Conservation (phyloP, 2,797 vertebrate species). For the Clarias fuscus region DNA sequence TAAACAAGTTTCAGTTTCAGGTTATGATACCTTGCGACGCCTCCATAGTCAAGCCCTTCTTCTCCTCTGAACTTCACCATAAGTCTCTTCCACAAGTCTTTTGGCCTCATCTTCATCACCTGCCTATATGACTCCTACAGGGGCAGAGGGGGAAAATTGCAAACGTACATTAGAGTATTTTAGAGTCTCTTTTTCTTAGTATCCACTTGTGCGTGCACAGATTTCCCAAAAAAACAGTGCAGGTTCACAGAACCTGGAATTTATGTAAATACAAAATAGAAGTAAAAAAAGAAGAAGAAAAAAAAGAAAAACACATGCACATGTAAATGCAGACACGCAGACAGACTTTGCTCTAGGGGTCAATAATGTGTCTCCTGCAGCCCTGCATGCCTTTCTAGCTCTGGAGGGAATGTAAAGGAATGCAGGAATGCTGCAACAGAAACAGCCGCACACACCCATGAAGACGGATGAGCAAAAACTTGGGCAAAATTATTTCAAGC, state of each 20-base stretch:
- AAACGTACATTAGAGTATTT: not conserved
- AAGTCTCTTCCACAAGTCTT: constrained; percentile 96
- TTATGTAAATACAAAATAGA: not conserved
- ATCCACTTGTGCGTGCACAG: not conserved
- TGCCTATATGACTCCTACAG: constrained; percentile 93
- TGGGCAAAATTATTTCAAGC: constrained; percentile 44
- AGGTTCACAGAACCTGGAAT: not conserved
- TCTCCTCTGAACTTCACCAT: constrained; percentile 99
- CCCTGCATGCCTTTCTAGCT: constrained; percentile 20
- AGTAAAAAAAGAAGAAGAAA: too few species aligned
- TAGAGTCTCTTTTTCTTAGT: not conserved
- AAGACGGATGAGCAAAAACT: constrained; percentile 35
- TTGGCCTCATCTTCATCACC: constrained; percentile 99
- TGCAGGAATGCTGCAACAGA: constrained; percentile 51
- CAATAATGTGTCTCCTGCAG: constrained; percentile 19
- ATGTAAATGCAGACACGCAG: constrained; percentile 4
- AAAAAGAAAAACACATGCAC: not conserved
- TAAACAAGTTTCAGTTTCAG: not conserved
- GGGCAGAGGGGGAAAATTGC: constrained; percentile 2
- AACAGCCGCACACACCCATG: constrained; percentile 45
- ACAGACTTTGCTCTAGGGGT: constrained; percentile 19
- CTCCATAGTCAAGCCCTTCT: constrained; percentile 96
- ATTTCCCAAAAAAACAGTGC: too few species aligned
- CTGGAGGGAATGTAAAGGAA: constrained; percentile 34
- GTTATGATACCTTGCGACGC: constrained; percentile 87